Evolutionary conservation across 2,113 vertebrate species (phyloP), one percentile per base, ranked within the genome.

Genomic region (Aspiorhynchus laticeps): DNA sequence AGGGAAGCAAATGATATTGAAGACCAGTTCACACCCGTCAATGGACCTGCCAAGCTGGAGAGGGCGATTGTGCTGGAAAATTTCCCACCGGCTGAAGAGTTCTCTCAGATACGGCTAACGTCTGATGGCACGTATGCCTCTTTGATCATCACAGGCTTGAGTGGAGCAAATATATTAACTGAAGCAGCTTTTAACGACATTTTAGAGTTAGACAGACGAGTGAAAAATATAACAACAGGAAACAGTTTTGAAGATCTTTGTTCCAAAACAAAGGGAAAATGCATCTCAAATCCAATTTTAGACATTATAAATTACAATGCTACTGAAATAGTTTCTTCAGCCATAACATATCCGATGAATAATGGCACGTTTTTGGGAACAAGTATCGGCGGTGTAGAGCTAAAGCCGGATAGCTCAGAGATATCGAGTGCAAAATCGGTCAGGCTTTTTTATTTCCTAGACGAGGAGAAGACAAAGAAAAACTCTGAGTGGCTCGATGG

Each of bases 31-130:
- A 95, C 94, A 0, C 95, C 93, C 0, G 33, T 88, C 0, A 3
- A 87, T 14, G 93, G 95, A 0, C 92, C 88, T 0, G 94, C 94
- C 80, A 96, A 95, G 86, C 46, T 48, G 0, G 94, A 95, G 38
- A 90, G 93, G 71, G 38, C 77, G 26, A 90, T 94, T 2, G 91
- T 95, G 81, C 88, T 17, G 69, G 61, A 0, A 0, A 33, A 88
- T n/a, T 95, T 96, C 77, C 88, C 91, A 53, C 26, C 87, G 43
- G 1, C 90, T 3, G 90, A 94, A 83, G 31, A 71, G 59, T 96
- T 96, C 91, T 95, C 93, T 0, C 6, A 86, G 9, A 10, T 78
- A 63, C 89, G 95, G 46, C 87, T 92, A 61, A 87, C 89, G 75
- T 79, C 89, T 0, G 92, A 95, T 28, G 85, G 91, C 33, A 12